These are phyloP conservation scores for Glossophaga mutica DNA, from an alignment of 2,797 vertebrate species.

Conservation along the genomic window DNA sequence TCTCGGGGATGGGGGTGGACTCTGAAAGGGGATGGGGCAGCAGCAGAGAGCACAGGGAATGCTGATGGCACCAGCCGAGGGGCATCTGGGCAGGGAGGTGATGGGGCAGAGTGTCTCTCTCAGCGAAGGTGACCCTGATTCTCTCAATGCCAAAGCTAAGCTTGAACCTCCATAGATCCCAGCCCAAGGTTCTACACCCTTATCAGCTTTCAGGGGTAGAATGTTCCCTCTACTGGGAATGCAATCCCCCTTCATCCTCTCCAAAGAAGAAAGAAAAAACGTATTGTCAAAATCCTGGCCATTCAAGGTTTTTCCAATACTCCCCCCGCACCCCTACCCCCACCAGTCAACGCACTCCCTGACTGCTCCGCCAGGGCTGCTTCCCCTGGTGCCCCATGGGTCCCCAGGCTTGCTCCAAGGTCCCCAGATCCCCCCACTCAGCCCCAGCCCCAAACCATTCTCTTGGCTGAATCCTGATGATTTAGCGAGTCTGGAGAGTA, in stretches of 20 bases:
- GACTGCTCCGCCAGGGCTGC: too few species aligned
- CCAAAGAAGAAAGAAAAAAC: neutral
- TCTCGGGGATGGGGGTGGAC: neutral
- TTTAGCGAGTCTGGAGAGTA: neutral
- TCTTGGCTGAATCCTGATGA: neutral
- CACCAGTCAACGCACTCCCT: neutral
- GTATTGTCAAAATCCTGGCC: neutral
- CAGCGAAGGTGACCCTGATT: neutral
- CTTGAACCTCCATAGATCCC: neutral
- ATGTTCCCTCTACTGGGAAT: neutral
- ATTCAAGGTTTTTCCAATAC: neutral
- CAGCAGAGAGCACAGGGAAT: neutral
- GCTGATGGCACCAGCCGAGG: neutral
- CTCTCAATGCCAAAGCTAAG: neutral
- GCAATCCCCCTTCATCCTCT: neutral
- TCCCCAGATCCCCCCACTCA: neutral
- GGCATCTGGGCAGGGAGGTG: neutral
- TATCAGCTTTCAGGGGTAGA: neutral
- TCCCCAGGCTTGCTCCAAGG: neutral
- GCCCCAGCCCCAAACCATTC: neutral
- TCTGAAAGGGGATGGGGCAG: neutral
- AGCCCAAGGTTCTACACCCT: neutral
- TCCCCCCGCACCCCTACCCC: neutral
- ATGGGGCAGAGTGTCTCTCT: neutral
- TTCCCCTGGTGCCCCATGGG: neutral